phyloP scores from a whole-genome alignment of 1,140 invertebrate genomes.

The Oreohelix idahoensis region DNA sequence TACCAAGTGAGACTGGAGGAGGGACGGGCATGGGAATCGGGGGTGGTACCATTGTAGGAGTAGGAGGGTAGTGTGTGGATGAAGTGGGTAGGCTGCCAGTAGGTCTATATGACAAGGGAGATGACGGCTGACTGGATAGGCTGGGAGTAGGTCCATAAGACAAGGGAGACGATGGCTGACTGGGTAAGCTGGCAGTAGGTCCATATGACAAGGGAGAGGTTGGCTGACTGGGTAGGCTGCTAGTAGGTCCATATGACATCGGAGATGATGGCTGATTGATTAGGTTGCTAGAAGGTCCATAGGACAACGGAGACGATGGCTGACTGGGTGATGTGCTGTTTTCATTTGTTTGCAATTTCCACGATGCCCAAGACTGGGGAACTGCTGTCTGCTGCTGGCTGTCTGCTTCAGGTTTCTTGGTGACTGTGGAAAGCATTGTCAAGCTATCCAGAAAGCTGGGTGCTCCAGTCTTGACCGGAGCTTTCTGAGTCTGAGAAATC shows the following conservation, averaged over 20 bases:
- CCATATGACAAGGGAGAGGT: not conserved
- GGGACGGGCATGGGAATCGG: conserved; percentile 39
- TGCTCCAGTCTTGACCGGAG: conserved; percentile 36
- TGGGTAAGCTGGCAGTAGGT: not conserved
- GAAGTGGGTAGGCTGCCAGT: conserved; percentile 3
- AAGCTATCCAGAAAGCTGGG: conserved; percentile 64
- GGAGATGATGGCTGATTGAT: conserved; percentile 13
- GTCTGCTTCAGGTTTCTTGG: conserved; percentile 48
- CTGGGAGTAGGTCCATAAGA: not conserved
- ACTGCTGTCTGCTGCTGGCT: conserved; percentile 17
- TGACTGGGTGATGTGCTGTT: conserved; percentile 8
- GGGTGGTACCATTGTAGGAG: conserved; percentile 40
- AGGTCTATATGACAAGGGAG: conserved; percentile 2
- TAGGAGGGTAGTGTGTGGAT: conserved; percentile 14
- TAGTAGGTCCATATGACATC: not conserved
- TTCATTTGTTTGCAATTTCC: conserved; percentile 55
- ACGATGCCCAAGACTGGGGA: conserved; percentile 57
- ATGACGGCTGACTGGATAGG: conserved; percentile 15
- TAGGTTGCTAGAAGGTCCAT: not conserved
- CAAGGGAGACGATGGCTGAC: conserved; percentile 16
- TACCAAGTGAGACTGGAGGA: conserved; percentile 15
- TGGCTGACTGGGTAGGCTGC: not conserved
- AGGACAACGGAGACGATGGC: not conserved
- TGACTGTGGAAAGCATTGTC: conserved; percentile 52
- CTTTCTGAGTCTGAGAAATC: conserved; percentile 62